Conservation (phyloP, 2,113 vertebrate species). For the Canis aureus region DNA sequence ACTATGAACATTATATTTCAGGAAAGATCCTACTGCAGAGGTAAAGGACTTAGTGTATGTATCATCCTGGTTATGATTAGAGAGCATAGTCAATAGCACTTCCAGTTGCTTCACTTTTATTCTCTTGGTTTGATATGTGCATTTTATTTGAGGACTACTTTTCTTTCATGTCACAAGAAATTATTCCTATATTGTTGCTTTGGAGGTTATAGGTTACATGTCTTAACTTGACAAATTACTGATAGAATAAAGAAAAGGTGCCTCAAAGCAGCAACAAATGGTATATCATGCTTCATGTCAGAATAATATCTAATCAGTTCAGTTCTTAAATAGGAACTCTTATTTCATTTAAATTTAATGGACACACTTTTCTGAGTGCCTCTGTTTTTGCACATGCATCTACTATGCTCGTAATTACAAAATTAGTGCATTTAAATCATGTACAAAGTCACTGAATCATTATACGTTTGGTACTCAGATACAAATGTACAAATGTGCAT, state of each 20-base stretch:
- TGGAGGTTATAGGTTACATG: neutral
- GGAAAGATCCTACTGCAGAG: neutral
- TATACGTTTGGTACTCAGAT: conserved; percentile 11
- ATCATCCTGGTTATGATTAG: neutral
- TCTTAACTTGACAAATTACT: conserved; percentile 18
- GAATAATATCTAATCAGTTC: conserved; percentile 42
- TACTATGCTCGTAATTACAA: conserved; percentile 62
- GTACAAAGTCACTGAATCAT: conserved; percentile 48
- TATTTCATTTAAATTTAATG: conserved; percentile 70
- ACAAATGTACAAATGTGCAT: conserved; percentile 55
- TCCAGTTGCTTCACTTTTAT: neutral
- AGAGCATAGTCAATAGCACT: neutral
- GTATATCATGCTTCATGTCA: neutral
- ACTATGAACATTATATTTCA: neutral
- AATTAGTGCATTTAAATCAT: conserved; percentile 64
- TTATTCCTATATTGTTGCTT: neutral
- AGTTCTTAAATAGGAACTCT: conserved; percentile 65
- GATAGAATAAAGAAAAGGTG: neutral
- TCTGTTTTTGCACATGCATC: conserved; percentile 47
- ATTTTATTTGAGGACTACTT: neutral
- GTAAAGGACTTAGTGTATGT: neutral
- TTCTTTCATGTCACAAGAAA: conserved; percentile 30
- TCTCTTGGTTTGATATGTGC: neutral
- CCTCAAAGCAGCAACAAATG: neutral
- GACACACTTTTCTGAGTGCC: conserved; percentile 35